Base-by-base conservation (phyloP, 92 coral and sea anemone genomes). In the Metridium senile region DNA sequence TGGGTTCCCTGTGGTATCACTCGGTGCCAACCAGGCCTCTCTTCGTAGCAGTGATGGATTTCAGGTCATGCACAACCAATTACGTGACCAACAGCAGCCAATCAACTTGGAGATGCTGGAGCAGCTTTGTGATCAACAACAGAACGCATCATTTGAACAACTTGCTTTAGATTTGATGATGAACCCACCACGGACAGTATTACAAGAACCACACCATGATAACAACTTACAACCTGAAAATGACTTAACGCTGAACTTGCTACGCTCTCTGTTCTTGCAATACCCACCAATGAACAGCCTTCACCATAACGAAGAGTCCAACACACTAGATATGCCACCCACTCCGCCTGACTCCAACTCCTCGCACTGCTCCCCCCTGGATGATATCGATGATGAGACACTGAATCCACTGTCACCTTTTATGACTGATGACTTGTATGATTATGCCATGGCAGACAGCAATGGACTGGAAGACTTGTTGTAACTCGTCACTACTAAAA, bases 51-150 rank as follows among this genome's bases (percentile, higher is more conserved):
- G n/a, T n/a, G n/a, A n/a, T n/a, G n/a, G n/a, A n/a, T n/a, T n/a
- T n/a, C n/a, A n/a, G n/a, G n/a, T n/a, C 49, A 39, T 39, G 49
- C 6, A 39, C 49, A 33, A 73, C 9, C 69, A 21, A 9, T 33
- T 58, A 33, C 68, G 31, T 73, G 68, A 58, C 57, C 66, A 73
- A 13, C 78, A 73, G 13, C 78, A 58, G 43, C n/a, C 78, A 73
- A 73, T 33, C 27, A 19, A n/a, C 46, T 45, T 22, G 51, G 30
- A 45, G 2, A 19, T 21, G 23, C 31, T 31, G 53, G 78, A 22
- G 1, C 67, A 73, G 28, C 20, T 58, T 8, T 17, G 13, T 26
- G 26, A 18, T 52, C 18, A 26, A 1, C 63, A 58, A 39, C 53
- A 57, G 68, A 33, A 58, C 21, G 26, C 35, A 19, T 3, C 67